phyloP scores from a whole-genome alignment of 2,113 vertebrate species.

The Lepidiolamprologus cunningtoni region DNA sequence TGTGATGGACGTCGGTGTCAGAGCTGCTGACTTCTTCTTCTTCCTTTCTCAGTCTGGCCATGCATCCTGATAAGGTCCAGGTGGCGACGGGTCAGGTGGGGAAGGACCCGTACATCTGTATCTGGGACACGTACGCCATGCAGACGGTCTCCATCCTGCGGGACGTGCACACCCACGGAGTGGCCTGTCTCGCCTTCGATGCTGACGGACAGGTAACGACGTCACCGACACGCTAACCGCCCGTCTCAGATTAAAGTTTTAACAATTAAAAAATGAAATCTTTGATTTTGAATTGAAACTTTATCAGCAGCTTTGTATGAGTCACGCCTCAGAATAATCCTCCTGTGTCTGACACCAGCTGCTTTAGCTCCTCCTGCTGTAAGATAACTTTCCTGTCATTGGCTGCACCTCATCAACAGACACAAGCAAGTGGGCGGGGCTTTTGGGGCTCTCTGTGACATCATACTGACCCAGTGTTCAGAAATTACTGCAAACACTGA shows the following conservation, averaged over 20 bases:
- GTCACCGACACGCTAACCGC: not conserved
- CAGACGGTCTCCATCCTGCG: slow-evolving; percentile 91
- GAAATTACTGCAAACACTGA: not conserved
- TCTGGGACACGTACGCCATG: slow-evolving; percentile 89
- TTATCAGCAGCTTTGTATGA: not conserved
- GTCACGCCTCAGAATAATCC: not conserved
- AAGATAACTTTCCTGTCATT: not conserved
- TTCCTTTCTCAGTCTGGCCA: slow-evolving; percentile 78
- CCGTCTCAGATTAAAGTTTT: not conserved
- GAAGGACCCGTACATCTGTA: slow-evolving; percentile 89
- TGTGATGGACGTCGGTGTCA: not conserved
- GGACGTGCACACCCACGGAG: slow-evolving; percentile 90
- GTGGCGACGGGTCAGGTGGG: slow-evolving; percentile 97
- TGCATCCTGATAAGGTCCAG: slow-evolving; percentile 90
- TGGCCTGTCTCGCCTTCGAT: slow-evolving; percentile 90
- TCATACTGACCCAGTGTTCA: not conserved
- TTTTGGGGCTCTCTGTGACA: not conserved
- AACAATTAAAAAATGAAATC: fast-evolving
- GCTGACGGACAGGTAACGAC: slow-evolving; percentile 86
- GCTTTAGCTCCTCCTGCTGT: not conserved
- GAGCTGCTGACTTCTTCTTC: not conserved
- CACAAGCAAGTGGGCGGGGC: not conserved
- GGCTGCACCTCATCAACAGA: not conserved
- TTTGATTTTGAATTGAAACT: not conserved
- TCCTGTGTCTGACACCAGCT: not conserved